Evolutionary conservation across 1,140 invertebrate genomes (phyloP).

Genomic region (Zaprionus ghesquierei): DNA sequence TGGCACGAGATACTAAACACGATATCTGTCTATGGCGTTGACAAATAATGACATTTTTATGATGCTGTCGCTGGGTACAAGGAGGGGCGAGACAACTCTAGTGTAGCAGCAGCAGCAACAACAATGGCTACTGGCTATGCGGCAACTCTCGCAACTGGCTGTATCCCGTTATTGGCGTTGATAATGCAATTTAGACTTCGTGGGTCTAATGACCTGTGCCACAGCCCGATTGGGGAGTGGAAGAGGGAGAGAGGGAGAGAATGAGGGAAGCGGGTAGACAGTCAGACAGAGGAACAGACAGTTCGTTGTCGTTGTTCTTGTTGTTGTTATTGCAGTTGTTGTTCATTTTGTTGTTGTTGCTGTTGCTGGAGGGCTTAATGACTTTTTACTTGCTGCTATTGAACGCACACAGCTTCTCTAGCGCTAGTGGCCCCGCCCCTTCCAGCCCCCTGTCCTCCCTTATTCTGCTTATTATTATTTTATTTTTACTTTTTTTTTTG

Average conservation of each 20-base stretch:
- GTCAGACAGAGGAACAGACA: background rate
- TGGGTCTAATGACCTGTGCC: conserved; percentile 73
- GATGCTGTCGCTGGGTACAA: conserved; percentile 8
- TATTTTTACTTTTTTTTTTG: conserved; percentile 53
- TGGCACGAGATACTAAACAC: conserved; percentile 10
- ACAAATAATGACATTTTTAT: conserved; percentile 81
- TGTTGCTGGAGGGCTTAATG: conserved; percentile 61
- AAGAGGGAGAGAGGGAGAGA: conserved; percentile 1
- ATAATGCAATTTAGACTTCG: conserved; percentile 75
- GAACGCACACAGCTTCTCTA: conserved; percentile 41
- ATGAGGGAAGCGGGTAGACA: background rate
- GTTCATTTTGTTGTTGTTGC: conserved; percentile 46
- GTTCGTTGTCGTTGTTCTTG: conserved; percentile 9
- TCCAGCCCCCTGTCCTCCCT: background rate
- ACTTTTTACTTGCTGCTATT: conserved; percentile 64
- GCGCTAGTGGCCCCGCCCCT: background rate
- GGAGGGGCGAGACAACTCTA: background rate
- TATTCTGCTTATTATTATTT: conserved; percentile 41
- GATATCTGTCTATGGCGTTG: conserved; percentile 65
- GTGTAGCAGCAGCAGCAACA: background rate
- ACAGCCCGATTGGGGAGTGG: background rate
- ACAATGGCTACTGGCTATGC: background rate
- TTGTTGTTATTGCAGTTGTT: conserved; percentile 39
- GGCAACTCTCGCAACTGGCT: conserved; percentile 12
- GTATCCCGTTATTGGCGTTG: conserved; percentile 72